These are phyloP conservation scores for Coregonus suidteri DNA, from an alignment of 2,797 vertebrate species.

Conservation along the genomic window DNA sequence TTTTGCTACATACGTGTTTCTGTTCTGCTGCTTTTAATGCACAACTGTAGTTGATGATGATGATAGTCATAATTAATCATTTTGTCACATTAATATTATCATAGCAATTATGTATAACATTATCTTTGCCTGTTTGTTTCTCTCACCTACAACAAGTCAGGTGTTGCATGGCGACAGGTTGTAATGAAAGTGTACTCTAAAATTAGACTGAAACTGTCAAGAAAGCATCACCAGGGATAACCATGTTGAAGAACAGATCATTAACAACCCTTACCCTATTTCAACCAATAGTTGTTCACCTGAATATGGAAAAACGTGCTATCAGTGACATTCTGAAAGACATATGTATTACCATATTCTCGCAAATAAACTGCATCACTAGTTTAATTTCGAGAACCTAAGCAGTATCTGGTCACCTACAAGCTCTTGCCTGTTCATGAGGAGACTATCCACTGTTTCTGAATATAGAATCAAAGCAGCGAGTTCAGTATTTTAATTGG, in stretches of 20 bases:
- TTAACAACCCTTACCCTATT: not conserved
- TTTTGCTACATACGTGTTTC: not conserved
- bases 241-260: not conserved
- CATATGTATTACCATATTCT: too few relatives aligned
- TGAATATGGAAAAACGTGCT: not conserved
- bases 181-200: constrained; percentile 27
- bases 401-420: too few relatives aligned
- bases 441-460: too few relatives aligned
- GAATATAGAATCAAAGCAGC: not conserved
- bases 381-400: not conserved
- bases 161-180: constrained; percentile 61
- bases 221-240: not conserved
- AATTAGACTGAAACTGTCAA: constrained; percentile 29
- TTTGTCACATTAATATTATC: too few relatives aligned
- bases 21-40: not conserved
- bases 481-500: too few relatives aligned
- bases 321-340: not conserved
- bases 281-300: not conserved
- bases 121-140: too few relatives aligned
- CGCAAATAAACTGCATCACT: not conserved
- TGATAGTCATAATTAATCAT: too few relatives aligned
- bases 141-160: constrained; percentile 8
- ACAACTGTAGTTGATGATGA: not conserved
- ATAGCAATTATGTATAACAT: too few relatives aligned
- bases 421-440: too few relatives aligned